A percentile compares a stretch with the other conserved stretches of the same genome.
phyloP scores from a whole-genome alignment of 2,113 vertebrate genomes.

The Cephalopholis sonnerati region DNA sequence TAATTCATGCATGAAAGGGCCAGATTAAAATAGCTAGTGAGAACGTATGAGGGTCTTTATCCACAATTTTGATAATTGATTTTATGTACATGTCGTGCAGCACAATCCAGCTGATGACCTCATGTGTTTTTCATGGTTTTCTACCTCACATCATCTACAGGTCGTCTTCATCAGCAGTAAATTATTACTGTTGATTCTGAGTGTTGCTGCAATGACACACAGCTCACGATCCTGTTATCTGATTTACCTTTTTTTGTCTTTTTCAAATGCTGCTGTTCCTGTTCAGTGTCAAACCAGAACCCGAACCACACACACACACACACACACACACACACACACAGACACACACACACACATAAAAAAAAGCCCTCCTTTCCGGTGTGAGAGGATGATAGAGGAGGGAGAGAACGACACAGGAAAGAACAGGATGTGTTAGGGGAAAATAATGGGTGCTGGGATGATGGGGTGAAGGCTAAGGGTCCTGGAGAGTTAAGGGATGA shows the following conservation, averaged over 20 bases:
- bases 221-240: background rate
- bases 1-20: too few species aligned
- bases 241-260: background rate
- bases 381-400: conserved; percentile 15
- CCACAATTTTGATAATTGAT: background rate
- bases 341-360: background rate
- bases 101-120: background rate
- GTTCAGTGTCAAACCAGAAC: conserved; percentile 18
- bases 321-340: too few species aligned
- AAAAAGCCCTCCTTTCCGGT: background rate
- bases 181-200: too few species aligned
- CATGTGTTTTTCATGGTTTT: background rate
- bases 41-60: background rate
- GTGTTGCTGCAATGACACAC: too few species aligned
- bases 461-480: conserved; percentile 28
- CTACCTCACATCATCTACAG: background rate
- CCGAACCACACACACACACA: background rate
- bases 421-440: conserved; percentile 16
- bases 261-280: conserved; percentile 13
- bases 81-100: background rate
- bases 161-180: background rate
- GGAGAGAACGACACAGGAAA: background rate
- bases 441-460: conserved; percentile 34
- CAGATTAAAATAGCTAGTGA: background rate
- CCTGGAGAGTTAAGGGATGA: conserved; percentile 43